A percentile compares a stretch with the other conserved stretches of the same genome.
phyloP scores from a whole-genome alignment of 1,140 invertebrate genomes.

The Agrilus planipennis region DNA sequence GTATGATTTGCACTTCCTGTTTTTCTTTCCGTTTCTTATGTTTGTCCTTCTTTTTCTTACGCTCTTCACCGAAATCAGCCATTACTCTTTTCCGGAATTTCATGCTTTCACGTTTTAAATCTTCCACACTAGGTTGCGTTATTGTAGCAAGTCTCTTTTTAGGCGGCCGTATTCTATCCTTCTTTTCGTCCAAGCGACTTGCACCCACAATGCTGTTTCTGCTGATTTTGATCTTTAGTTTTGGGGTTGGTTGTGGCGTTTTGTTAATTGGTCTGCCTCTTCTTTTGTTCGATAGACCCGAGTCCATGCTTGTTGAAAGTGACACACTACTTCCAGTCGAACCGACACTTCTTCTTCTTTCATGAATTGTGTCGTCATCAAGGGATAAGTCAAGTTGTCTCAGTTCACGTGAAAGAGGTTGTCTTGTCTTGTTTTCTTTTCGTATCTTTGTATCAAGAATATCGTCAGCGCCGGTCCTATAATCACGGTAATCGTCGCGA shows the following conservation, averaged over 20 bases:
- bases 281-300: slow-evolving; percentile 41
- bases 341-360: slow-evolving; percentile 35
- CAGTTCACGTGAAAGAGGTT: slow-evolving; percentile 41
- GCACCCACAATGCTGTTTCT: slow-evolving; percentile 38
- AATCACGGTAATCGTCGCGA: slow-evolving; percentile 64
- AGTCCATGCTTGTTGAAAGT: slow-evolving; percentile 16
- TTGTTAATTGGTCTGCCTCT: slow-evolving; percentile 38
- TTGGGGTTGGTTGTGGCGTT: slow-evolving; percentile 43
- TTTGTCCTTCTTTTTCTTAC: slow-evolving; percentile 49
- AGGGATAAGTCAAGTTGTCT: slow-evolving; percentile 38
- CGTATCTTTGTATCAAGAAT: slow-evolving; percentile 53
- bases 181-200: slow-evolving; percentile 35
- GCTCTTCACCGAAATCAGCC: slow-evolving; percentile 56
- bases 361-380: slow-evolving; percentile 34
- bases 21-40: slow-evolving; percentile 55
- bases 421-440: slow-evolving; percentile 43
- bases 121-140: slow-evolving; percentile 54
- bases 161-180: slow-evolving; percentile 53
- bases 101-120: slow-evolving; percentile 73
- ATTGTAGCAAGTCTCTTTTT: slow-evolving; percentile 63
- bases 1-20: slow-evolving; percentile 43
- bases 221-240: slow-evolving; percentile 65
- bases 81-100: slow-evolving; percentile 71
- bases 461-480: slow-evolving; percentile 37
- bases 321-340: slow-evolving; percentile 33